Conservation (phyloP, 2,888 invertebrate species). For the Andrena camellia region DNA sequence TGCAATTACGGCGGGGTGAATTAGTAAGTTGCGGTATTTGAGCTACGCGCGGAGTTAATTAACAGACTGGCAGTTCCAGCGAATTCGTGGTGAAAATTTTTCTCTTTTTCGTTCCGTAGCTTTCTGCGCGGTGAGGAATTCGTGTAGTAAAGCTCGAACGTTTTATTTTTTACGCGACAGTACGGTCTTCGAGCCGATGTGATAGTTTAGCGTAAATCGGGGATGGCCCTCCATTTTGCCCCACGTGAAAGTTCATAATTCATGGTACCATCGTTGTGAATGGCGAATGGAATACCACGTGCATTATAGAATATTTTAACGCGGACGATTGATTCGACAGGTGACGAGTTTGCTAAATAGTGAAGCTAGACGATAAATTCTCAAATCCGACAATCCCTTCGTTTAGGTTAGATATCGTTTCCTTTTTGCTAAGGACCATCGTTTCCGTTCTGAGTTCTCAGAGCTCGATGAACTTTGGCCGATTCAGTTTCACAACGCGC, state of each 20-base stretch:
- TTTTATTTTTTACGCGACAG: constrained; percentile 19
- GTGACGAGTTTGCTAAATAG: background rate
- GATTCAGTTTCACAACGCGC: constrained; percentile 41
- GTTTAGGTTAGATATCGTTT: background rate
- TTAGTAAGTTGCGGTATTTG: constrained; percentile 37
- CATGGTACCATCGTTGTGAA: background rate
- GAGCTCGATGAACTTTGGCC: constrained; percentile 51
- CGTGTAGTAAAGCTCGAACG: constrained; percentile 8
- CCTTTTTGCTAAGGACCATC: constrained; percentile 15
- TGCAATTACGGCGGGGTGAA: constrained; percentile 20
- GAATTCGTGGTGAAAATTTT: constrained; percentile 27
- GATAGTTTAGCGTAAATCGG: background rate
- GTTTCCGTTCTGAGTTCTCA: constrained; percentile 31
- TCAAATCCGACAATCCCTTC: background rate
- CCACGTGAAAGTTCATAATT: background rate
- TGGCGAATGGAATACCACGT: background rate
- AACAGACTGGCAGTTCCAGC: constrained; percentile 32
- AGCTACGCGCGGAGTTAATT: constrained; percentile 38
- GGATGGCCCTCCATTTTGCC: background rate
- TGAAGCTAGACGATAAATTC: background rate
- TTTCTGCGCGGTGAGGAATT: background rate
- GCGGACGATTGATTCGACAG: background rate
- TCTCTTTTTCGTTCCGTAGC: background rate
- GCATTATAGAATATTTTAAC: background rate
- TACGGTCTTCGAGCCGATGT: background rate